Base-by-base conservation (phyloP, 2,797 vertebrate species). In the Orestias chungarensis region DNA sequence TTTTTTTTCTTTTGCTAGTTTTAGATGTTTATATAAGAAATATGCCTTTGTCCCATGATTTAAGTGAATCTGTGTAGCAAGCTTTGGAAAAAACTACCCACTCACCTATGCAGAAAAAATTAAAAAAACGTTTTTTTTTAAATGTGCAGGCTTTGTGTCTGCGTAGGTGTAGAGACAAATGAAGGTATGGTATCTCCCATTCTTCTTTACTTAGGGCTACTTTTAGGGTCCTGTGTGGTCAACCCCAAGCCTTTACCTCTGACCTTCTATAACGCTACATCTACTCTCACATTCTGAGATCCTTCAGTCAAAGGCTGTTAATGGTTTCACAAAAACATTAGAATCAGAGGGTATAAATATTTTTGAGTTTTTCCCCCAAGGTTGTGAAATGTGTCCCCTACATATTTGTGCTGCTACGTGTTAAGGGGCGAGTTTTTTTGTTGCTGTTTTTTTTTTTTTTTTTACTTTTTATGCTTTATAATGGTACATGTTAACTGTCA, bases 1-100 rank as follows among this genome's bases (percentile, higher is more conserved):
- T 49, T 75, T n/a, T n/a, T n/a, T n/a, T n/a, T 42, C 54, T 70
- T 50, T 78, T 43, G 42, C 10, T 43, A 10, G 17, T 57, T 57
- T 57, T 17, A 55, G 31, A 44, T 38, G 40, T 14, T 3, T 54
- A 6, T 8, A 7, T 31, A 20, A 8, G 33, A 33, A 18, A 1
- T 31, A 57, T 33, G 7, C 7, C 2, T 57, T 57, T 1, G n/a
- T 52, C 11, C 27, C 20, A 33, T 31, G 54, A 57, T 17, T 57
- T 20, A 57, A 8, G 8, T 57, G 29, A 20, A 57, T 8, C 54
- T 57, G 54, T 1, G 18, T 1, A 7, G 27, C 20, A 17, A 31
- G 54, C 54, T 17, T 31, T 17, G 33, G 27, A 18, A 57, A n/a
- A 33, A 33, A 7, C 29, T 33, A 57, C 17, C 8, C 33, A 18